Evolutionary conservation across 2,113 vertebrate genomes (phyloP).

Genomic region (Capreolus pygargus): DNA sequence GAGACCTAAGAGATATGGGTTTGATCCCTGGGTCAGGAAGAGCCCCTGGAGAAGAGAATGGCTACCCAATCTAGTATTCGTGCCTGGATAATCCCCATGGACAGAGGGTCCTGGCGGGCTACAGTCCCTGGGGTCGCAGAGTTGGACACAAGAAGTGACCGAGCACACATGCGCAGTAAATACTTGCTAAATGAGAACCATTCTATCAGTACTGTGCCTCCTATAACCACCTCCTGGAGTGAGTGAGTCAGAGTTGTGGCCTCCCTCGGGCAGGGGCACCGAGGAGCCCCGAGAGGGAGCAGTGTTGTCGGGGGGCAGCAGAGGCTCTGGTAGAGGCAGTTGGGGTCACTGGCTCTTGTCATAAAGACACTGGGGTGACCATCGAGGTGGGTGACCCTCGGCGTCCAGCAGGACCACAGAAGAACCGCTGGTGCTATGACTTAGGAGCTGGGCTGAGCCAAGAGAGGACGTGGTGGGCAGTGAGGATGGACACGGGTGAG

Average conservation of each 20-base stretch:
- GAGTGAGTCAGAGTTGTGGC: not conserved
- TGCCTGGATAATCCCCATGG: not conserved
- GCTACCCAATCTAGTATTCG: not conserved
- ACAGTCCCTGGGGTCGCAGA: not conserved
- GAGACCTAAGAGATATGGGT: not conserved
- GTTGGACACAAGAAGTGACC: not conserved
- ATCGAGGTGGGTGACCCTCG: not conserved
- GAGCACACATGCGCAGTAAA: not conserved
- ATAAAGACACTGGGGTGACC: not conserved
- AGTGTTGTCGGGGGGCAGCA: accelerated
- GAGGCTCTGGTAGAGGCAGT: not conserved
- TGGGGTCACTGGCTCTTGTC: not conserved
- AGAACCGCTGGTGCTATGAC: not conserved
- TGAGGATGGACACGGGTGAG: not conserved
- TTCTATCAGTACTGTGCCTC: not conserved
- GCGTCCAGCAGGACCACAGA: not conserved
- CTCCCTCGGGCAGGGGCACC: not conserved
- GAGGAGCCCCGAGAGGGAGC: not conserved
- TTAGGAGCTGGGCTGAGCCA: not conserved
- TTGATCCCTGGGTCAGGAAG: not conserved
- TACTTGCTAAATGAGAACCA: not conserved
- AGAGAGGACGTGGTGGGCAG: not conserved
- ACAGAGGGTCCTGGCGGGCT: not conserved
- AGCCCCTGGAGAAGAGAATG: not conserved
- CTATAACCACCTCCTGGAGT: not conserved